Base-by-base conservation (phyloP, 2,113 vertebrate species). In the Oceanites oceanicus region DNA sequence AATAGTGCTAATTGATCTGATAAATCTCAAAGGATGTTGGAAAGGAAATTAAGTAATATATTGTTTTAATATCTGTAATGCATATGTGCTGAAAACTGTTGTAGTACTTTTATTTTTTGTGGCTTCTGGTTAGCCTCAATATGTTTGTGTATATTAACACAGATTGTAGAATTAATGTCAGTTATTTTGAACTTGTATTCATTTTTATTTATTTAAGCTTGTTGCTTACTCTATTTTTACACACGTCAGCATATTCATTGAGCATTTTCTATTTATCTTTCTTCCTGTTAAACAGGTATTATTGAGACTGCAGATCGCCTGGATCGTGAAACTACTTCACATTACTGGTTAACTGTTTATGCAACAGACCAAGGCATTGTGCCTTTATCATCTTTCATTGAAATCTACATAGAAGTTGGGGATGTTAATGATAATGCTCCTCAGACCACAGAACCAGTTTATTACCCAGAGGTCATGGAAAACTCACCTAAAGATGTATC, bases 381-480 rank as follows among this genome's bases (percentile, higher is more conserved):
- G 42, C 99, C 99, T 11, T 98, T 99, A 8, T 99, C 99, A 2
- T 98, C 99, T 27, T 99, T 99, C 19, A 98, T 99, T 14, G 99
- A 99, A 97, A 97, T 99, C 93, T 99, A 99, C 98, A 97, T 99
- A 42, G 98, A 99, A 95, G 98, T 99, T 21, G 99, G 99, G 68
- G 99, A 99, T 82, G 99, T 99, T 95, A 99, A 99, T 32, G 99
- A 99, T 97, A 99, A 99, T 4, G 99, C 99, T 3, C 99, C 99
- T 2, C 99, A 99, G 93, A 99, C 99, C 14, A 98, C 98, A 3
- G 99, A 99, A 92, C 99, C 99, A 1, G 99, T 99, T 83, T 99
- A 99, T 97, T 99, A 99, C 85, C 99, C 99, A 3, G 99, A 99
- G 29, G 94, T 99, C 70, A 98, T 98, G 98, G 99, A 99, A 98